Conservation (phyloP, 2,888 invertebrate genomes). For the Meta bourneti region DNA sequence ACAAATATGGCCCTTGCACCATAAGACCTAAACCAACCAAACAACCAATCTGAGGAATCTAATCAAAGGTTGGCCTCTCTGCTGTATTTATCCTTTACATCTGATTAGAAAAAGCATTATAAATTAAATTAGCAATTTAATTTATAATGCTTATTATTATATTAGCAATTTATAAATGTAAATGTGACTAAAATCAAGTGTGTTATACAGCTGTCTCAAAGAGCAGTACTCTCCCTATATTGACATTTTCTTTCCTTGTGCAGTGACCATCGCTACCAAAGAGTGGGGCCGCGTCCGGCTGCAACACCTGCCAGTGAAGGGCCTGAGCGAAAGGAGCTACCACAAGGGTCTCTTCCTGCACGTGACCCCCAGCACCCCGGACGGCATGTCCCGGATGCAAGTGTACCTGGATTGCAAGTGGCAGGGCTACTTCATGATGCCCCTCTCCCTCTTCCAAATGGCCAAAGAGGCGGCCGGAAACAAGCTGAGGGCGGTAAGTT, state of each 20-base stretch:
- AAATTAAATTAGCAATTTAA: too few species aligned
- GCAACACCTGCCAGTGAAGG: constrained; percentile 68
- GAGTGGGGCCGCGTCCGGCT: constrained; percentile 69
- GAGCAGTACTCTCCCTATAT: not conserved
- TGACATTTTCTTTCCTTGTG: not conserved
- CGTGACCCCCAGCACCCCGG: constrained; percentile 58
- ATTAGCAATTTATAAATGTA: not conserved
- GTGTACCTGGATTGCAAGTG: constrained; percentile 71
- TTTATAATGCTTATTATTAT: not conserved
- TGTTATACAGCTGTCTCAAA: too few species aligned
- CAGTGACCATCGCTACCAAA: constrained; percentile 73
- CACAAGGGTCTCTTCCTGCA: constrained; percentile 68
- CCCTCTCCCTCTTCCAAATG: constrained; percentile 71
- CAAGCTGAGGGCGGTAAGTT: constrained; percentile 69
- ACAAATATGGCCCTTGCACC: too few species aligned
- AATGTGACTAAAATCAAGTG: not conserved
- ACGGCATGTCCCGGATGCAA: constrained; percentile 72
- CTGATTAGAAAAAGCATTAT: not conserved
- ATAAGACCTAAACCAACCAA: too few species aligned
- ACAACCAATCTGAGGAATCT: too few species aligned
- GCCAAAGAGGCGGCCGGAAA: constrained; percentile 61
- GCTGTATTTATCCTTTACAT: not conserved
- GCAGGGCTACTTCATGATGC: constrained; percentile 76
- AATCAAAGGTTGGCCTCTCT: too few species aligned
- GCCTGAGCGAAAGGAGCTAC: constrained; percentile 62